Conservation (phyloP, 2,113 vertebrate genomes). For the Parus major region DNA sequence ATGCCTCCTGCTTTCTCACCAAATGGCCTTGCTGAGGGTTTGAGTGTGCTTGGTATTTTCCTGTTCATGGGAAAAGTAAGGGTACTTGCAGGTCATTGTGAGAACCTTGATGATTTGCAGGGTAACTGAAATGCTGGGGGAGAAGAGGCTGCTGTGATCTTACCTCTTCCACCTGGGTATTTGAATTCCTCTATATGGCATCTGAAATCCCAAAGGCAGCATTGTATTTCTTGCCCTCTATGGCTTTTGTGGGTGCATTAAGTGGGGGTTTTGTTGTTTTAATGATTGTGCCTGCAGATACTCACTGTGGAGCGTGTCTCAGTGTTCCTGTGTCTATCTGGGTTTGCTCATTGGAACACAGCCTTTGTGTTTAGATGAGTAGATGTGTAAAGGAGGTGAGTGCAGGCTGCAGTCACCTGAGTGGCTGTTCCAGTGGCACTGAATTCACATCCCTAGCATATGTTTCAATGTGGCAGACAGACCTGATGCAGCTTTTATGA, state of each 20-base stretch:
- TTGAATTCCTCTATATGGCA: neutral
- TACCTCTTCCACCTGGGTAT: neutral
- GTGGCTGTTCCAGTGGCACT: neutral
- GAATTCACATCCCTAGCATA: neutral
- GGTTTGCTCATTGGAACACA: neutral
- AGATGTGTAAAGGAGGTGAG: neutral
- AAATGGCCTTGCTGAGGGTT: neutral
- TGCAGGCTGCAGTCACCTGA: neutral
- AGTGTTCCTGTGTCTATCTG: neutral
- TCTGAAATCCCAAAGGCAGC: neutral
- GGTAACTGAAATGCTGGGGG: neutral
- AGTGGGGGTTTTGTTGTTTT: neutral
- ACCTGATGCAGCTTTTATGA: neutral
- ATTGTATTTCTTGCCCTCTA: neutral
- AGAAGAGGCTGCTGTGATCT: neutral
- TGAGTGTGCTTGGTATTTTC: neutral
- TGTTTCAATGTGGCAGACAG: neutral
- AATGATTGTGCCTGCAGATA: neutral
- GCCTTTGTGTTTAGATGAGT: neutral
- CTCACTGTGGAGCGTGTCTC: neutral
- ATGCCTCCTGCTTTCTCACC: neutral
- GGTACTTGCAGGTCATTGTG: accelerated
- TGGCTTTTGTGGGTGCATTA: neutral
- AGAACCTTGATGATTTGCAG: neutral
- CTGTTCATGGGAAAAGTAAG: neutral